Evolutionary conservation across 2,888 invertebrate species (phyloP).

Genomic region (Aporophyla nigra): DNA sequence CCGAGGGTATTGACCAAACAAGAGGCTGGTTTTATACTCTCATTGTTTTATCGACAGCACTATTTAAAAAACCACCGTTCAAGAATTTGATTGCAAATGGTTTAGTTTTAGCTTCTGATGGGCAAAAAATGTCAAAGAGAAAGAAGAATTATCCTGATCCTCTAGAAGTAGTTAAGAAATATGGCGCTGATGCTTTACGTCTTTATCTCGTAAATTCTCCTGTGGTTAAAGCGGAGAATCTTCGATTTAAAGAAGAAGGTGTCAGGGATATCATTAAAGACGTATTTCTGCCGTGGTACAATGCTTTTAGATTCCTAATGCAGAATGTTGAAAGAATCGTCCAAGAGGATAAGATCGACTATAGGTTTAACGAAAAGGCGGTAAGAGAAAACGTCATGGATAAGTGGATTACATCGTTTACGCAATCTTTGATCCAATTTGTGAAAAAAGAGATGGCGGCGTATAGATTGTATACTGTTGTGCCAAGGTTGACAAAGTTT

Average conservation of each 20-base stretch:
- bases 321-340: conserved; percentile 97
- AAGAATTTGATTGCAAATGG: conserved; percentile 99
- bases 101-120: conserved; percentile 98
- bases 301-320: conserved; percentile 97
- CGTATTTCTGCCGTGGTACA: conserved; percentile 99
- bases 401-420: conserved; percentile 98
- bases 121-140: conserved; percentile 99
- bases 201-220: conserved; percentile 99
- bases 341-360: conserved; percentile 91
- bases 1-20: conserved; percentile 99
- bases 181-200: conserved; percentile 99
- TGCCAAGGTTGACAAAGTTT: conserved; percentile 98
- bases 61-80: conserved; percentile 99
- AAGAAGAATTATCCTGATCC: conserved; percentile 99
- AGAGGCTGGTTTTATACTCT: conserved; percentile 99
- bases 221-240: conserved; percentile 98
- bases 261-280: conserved; percentile 99
- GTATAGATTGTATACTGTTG: conserved; percentile 98
- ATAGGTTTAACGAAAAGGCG: conserved; percentile 90
- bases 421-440: conserved; percentile 97
- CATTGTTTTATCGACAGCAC: conserved; percentile 98
- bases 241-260: conserved; percentile 99
- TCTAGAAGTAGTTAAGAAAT: conserved; percentile 96
- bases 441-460: conserved; percentile 98
- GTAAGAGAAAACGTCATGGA: conserved; percentile 96